Base-by-base conservation (phyloP, 2,113 vertebrate genomes). In the Malaclemys terrapin region DNA sequence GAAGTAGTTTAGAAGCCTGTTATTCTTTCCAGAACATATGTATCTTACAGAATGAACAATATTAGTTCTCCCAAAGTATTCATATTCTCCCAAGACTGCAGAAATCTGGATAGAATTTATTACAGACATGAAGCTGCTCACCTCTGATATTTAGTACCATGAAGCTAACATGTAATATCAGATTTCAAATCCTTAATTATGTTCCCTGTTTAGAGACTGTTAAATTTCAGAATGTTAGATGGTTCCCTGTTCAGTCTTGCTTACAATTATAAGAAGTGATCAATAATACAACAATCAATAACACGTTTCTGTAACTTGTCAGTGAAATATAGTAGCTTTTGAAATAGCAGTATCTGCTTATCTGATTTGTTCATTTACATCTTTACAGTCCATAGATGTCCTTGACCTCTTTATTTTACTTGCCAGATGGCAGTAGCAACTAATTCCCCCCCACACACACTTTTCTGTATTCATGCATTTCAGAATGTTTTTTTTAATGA, bases 21-120 rank as follows among this genome's bases (percentile, higher is more conserved):
- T 95, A 88, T 83, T 31, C 82, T 96, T 98, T 94, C 94, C 93
- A 96, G 95, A 97, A 96, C 53, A 54, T 97, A 96, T 97, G 94
- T 89, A 93, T 65, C 83, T 97, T 88, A 93, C 81, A 93, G 87
- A 91, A 91, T 94, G 85, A 97, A 92, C 96, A 94, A 86, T 59
- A 86, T 31, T 92, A 96, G 93, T 56, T 88, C 25, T 22, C 65
- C 20, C 65, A 38, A 72, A 72, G 19, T 38, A 87, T 96, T 97
- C 91, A 91, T 78, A 88, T 95, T 98, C 84, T 94, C 94, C 88
- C 57, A 53, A 86, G 62, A 88, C 76, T 90, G 56, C 89, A 89
- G 12, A 89, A 95, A 91, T 96, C 76, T 95, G 24, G 84, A 35
- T 59, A 90, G 56, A 53, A 72, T 80, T 94, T 90, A 62, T 13